Conservation (phyloP, 2,797 vertebrate species). For the Ctenopoma kingsleyae region DNA sequence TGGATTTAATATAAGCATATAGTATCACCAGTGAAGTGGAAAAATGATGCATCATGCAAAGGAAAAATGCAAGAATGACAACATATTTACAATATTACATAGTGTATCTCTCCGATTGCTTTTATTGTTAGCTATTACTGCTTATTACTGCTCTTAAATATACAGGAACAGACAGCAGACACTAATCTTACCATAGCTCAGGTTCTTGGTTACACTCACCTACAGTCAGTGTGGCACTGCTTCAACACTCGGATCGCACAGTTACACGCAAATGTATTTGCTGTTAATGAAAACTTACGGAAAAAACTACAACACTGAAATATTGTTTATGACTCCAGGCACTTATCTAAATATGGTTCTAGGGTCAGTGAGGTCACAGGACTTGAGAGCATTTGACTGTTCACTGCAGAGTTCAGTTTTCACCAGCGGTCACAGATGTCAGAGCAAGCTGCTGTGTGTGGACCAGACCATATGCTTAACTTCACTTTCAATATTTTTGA, state of each 20-base stretch:
- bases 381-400: background rate
- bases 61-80: background rate
- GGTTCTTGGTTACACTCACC: background rate
- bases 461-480: no score
- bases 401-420: conserved; percentile 7
- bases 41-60: no score
- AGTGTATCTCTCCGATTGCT: no score
- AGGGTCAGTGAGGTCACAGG: no score
- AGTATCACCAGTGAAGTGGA: no score
- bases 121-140: no score
- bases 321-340: no score
- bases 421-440: conserved; percentile 27
- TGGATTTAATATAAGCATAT: background rate
- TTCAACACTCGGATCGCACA: background rate
- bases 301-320: background rate
- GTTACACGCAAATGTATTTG: background rate
- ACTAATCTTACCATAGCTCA: background rate
- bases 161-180: no score
- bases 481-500: conserved; percentile 23
- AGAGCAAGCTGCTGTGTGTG: conserved; percentile 1
- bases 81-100: background rate
- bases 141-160: no score
- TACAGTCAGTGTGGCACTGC: background rate
- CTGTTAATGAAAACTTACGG: background rate
- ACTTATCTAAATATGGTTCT: no score